A percentile compares a stretch with the other conserved stretches of the same genome.
Evolutionary conservation across 1,140 invertebrate genomes (phyloP).

Genomic region (Pseudomyrmex gracilis): DNA sequence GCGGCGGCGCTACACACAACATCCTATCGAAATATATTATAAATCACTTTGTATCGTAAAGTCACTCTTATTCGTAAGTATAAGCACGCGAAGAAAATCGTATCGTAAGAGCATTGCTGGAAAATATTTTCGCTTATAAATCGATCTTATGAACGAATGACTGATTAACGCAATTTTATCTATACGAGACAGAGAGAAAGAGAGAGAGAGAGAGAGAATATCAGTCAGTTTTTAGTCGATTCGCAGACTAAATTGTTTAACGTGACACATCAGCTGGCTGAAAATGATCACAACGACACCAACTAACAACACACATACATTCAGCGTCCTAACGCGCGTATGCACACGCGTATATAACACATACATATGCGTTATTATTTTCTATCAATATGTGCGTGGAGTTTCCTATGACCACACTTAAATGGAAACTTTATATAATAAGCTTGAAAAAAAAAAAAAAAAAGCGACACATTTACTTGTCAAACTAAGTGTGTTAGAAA

Average conservation of each 20-base stretch:
- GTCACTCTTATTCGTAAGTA: slow-evolving; percentile 17
- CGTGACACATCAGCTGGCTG: slow-evolving; percentile 11
- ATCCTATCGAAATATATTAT: slow-evolving; percentile 20
- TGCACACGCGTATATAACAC: slow-evolving; percentile 33
- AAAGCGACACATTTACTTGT: slow-evolving; percentile 8
- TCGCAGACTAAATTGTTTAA: background rate
- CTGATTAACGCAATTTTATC: background rate
- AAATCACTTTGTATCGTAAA: slow-evolving; percentile 41
- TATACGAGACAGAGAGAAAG: too few species aligned
- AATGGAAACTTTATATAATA: slow-evolving; percentile 31
- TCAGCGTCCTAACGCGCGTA: background rate
- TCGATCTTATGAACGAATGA: slow-evolving; percentile 26
- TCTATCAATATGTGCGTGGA: slow-evolving; percentile 51
- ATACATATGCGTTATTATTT: slow-evolving; percentile 24
- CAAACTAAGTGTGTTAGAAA: slow-evolving; percentile 25
- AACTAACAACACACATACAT: background rate
- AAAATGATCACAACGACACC: slow-evolving; percentile 8
- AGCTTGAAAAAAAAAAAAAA: background rate
- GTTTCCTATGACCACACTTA: slow-evolving; percentile 19
- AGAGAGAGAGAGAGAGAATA: too few species aligned
- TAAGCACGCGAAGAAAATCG: background rate
- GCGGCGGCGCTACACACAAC: background rate
- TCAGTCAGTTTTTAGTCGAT: too few species aligned
- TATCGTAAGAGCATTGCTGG: background rate
- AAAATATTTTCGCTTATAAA: slow-evolving; percentile 48